These are phyloP conservation scores for Chironomus tentans DNA, from an alignment of 2,888 invertebrate species.

Conservation along the genomic window DNA sequence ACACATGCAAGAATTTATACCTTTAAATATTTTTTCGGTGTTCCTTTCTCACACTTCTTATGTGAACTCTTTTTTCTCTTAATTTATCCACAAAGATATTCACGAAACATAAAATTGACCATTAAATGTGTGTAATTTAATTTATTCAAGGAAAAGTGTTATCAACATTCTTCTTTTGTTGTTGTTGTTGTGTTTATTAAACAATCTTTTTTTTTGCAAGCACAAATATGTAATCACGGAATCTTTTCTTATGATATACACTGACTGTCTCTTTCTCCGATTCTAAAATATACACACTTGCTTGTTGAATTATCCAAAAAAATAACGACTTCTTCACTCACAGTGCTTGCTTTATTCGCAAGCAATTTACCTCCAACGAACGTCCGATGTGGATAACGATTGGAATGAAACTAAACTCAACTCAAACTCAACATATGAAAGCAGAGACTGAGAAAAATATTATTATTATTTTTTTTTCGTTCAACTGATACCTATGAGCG, in stretches of 20 bases:
- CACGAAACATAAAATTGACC: background rate
- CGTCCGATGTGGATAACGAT: background rate
- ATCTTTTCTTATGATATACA: no score
- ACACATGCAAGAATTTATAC: constrained; percentile 2
- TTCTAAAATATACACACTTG: no score
- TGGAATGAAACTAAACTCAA: background rate
- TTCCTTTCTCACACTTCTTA: background rate
- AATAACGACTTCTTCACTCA: background rate
- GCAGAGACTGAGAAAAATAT: no score
- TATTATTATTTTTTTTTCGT: no score
- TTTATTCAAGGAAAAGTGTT: background rate
- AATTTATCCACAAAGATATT: no score
- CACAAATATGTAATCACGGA: no score
- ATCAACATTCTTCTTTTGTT: background rate
- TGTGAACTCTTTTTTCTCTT: background rate
- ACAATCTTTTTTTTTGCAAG: background rate
- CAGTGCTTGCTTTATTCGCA: background rate
- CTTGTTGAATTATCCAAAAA: background rate
- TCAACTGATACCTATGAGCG: background rate
- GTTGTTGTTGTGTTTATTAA: background rate
- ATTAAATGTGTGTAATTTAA: constrained; percentile 5
- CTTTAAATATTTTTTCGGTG: background rate
- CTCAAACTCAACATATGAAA: no score
- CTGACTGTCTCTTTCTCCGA: no score
- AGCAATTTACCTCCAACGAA: no score